Conservation (phyloP, 2,113 vertebrate genomes). For the Oncorhynchus clarkii region DNA sequence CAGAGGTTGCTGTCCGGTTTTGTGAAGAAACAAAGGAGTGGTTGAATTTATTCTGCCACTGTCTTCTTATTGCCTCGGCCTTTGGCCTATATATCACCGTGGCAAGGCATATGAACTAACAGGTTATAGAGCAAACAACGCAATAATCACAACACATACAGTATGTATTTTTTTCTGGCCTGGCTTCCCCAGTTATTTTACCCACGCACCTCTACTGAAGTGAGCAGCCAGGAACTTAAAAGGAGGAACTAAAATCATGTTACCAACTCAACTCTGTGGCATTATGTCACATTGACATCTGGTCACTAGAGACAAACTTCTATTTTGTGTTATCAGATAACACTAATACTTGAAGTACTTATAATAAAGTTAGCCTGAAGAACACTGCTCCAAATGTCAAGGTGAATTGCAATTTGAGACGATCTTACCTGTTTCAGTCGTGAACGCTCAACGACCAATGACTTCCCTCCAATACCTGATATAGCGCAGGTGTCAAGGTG, state of each 20-base stretch:
- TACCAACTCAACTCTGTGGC: background rate
- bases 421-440: background rate
- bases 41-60: too few relatives aligned
- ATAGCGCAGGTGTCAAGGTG: background rate
- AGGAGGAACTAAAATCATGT: background rate
- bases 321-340: background rate
- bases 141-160: too few relatives aligned
- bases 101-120: too few relatives aligned
- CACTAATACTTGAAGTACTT: background rate
- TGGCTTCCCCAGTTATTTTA: too few relatives aligned
- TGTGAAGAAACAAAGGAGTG: too few relatives aligned
- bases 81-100: too few relatives aligned
- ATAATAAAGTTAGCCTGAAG: too few relatives aligned
- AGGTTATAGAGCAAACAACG: too few relatives aligned
- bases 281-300: background rate
- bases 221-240: background rate
- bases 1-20: too few relatives aligned
- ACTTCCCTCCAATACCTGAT: background rate
- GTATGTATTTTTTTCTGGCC: too few relatives aligned
- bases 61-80: too few relatives aligned
- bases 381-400: background rate
- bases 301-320: background rate
- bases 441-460: background rate
- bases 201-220: too few relatives aligned
- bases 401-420: background rate